Conservation (phyloP, 2,888 invertebrate species). For the Onthophagus sagittarius region DNA sequence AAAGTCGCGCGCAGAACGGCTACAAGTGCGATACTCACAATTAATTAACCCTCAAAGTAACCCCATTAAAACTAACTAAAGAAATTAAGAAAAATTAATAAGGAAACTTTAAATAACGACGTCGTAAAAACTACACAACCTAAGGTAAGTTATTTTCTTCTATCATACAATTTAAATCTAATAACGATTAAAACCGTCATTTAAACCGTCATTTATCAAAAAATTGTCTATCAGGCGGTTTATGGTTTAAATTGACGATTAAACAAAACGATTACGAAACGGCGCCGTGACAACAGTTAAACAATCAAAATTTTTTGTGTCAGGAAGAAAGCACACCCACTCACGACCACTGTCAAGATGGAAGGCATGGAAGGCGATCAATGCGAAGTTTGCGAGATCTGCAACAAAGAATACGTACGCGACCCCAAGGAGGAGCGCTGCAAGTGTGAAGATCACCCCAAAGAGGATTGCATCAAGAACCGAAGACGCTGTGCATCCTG, state of each 20-base stretch:
- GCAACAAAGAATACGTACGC: constrained; percentile 1
- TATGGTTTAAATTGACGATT: background rate
- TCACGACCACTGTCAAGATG: constrained; percentile 5
- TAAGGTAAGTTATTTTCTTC: background rate
- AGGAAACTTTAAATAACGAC: too few species aligned
- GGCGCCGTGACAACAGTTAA: background rate
- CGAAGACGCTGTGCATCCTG: constrained; percentile 6
- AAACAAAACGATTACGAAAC: background rate
- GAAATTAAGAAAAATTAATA: too few species aligned
- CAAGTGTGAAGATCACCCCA: constrained; percentile 6
- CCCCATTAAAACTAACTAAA: too few species aligned
- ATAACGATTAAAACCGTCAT: background rate
- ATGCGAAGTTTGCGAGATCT: constrained; percentile 8
- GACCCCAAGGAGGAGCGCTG: constrained; percentile 2
- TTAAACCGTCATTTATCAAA: background rate
- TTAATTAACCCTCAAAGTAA: too few species aligned
- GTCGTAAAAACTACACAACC: too few species aligned
- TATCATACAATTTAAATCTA: background rate
- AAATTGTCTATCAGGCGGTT: background rate
- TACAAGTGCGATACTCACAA: background rate
- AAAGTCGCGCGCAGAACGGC: too few species aligned
- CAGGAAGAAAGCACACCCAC: background rate
- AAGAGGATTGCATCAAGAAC: constrained; percentile 2
- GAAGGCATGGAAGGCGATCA: background rate
- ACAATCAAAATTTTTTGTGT: constrained; percentile 6